Base-by-base conservation (phyloP, 1,140 invertebrate genomes). In the Varroa destructor region DNA sequence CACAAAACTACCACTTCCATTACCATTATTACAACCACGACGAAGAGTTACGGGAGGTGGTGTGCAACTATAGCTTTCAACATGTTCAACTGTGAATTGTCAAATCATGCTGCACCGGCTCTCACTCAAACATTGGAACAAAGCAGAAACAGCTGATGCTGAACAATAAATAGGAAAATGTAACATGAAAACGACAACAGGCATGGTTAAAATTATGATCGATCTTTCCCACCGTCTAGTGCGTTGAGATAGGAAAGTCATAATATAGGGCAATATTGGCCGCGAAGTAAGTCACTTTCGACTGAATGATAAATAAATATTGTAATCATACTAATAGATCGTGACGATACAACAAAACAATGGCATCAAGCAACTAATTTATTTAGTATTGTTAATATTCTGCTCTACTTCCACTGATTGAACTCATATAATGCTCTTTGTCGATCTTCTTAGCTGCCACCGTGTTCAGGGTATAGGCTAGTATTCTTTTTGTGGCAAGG, bases 41-140 rank as follows among this genome's bases (percentile, higher is more conserved):
- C 40, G 61, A 67, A 67, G 61, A 67, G 61, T 67, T 43, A 67
- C 61, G 61, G 61, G 61, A 67, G 61, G 61, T 67, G 61, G 61
- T 67, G 61, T 67, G 61, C 61, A 67, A 67, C 12, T 67, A 67
- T 67, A 67, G 61, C 61, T 67, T 67, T 67, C 61, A 67, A 67
- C 14, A 67, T 67, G 61, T 67, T 67, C 61, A 67, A 67, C 61
- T 43, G 61, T 67, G 61, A 37, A 67, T 43, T 67, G 61, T 67
- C 40, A 67, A 67, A 67, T 67, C 61, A 67, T 37, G 61, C 61
- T 46, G 61, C 61, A 67, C 40, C 12, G 61, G 61, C 61, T 40
- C 61, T 67, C 61, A 67, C 61, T 67, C 61, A 67, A 67, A 8
- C 46, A 51, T 8, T 51, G 46, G 8, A 40, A 25, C 37, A 42